A percentile compares a stretch with the other conserved stretches of the same genome.
These are phyloP conservation scores for Platyrinchus mystaceus DNA, from an alignment of 2,797 vertebrate species.

Conservation along the genomic window DNA sequence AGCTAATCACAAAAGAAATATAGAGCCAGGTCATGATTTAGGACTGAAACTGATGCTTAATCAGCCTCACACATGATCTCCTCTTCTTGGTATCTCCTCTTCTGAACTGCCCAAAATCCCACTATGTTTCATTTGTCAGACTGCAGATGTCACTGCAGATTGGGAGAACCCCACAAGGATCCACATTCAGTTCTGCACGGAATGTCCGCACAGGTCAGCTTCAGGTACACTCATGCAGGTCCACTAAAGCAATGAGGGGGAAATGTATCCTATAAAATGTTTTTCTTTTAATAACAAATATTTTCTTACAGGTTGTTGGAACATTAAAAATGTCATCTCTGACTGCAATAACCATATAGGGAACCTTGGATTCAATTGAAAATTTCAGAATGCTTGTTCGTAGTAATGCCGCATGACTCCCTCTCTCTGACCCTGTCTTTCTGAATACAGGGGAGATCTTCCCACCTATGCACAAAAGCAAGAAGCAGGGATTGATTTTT, in stretches of 20 bases:
- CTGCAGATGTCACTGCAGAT: not conserved
- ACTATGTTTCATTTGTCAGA: not conserved
- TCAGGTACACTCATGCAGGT: fast-evolving
- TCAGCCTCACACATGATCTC: not conserved
- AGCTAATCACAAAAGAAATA: not conserved
- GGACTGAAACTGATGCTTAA: not conserved
- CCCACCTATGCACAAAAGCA: not conserved
- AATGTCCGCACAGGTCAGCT: not conserved
- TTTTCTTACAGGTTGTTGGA: not conserved
- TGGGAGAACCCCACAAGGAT: not conserved
- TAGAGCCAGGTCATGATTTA: not conserved
- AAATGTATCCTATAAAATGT: not conserved
- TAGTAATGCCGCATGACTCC: not conserved
- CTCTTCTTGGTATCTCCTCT: not conserved
- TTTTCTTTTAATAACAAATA: not conserved
- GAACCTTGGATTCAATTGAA: not conserved
- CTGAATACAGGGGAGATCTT: not conserved
- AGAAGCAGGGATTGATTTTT: not conserved
- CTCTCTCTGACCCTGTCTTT: not conserved
- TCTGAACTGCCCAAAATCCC: not conserved
- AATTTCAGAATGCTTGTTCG: not conserved
- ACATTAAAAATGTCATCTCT: not conserved
- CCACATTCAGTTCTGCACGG: not conserved
- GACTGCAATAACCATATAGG: not conserved
- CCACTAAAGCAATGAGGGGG: not conserved